Percentiles rank a stretch among this genome's conserved stretches.
Evolutionary conservation across 2,113 vertebrate genomes (phyloP).

Genomic region (Theristicus caerulescens): DNA sequence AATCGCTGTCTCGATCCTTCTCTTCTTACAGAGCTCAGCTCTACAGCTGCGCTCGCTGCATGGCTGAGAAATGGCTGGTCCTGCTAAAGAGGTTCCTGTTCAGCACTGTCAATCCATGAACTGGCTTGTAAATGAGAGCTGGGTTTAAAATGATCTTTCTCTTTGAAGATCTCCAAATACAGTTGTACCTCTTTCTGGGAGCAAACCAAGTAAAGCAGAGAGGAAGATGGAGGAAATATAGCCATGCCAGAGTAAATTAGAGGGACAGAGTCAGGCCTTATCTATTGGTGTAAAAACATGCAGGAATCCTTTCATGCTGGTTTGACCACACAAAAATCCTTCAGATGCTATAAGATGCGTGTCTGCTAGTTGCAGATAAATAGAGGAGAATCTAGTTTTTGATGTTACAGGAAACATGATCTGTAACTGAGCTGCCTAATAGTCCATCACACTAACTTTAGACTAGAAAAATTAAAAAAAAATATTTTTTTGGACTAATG

Average conservation of each 20-base stretch:
- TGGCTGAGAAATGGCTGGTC: neutral
- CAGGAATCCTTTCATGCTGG: neutral
- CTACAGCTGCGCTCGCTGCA: neutral
- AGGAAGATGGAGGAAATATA: neutral
- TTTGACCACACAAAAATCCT: neutral
- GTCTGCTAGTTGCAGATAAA: neutral
- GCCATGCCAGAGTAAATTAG: neutral
- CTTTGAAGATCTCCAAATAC: neutral
- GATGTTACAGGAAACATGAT: neutral
- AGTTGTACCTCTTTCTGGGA: neutral
- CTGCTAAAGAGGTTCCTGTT: neutral
- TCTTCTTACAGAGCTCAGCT: neutral
- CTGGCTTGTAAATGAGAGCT: neutral
- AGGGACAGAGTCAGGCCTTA: neutral
- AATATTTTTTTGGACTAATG: neutral
- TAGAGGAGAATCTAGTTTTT: neutral
- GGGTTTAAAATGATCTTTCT: neutral
- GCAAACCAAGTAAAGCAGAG: neutral
- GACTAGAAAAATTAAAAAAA: neutral
- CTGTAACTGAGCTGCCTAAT: neutral
- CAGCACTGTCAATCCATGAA: neutral
- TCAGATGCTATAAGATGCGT: neutral
- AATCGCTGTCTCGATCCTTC: neutral
- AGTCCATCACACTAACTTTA: neutral
- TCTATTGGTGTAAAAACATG: neutral